A percentile compares a stretch with the other conserved stretches of the same genome.
Conservation (phyloP, 2,113 vertebrate genomes). For the Suricata suricatta region DNA sequence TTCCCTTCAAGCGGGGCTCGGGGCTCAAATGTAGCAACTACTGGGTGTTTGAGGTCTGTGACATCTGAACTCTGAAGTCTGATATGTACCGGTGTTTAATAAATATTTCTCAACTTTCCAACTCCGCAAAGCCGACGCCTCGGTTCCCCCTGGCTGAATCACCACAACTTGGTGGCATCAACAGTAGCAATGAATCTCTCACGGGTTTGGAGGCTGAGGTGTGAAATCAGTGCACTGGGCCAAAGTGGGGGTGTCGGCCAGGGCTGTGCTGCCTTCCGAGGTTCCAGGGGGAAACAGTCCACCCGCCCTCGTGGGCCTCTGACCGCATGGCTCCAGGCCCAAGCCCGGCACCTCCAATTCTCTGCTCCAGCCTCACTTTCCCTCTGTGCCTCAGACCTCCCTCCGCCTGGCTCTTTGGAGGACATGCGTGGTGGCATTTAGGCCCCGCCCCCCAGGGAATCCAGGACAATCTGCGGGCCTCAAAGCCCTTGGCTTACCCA, state of each 20-base stretch:
- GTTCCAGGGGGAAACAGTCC: neutral
- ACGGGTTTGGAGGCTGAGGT: neutral
- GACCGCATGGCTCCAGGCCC: accelerated
- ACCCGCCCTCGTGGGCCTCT: neutral
- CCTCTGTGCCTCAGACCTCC: too few relatives aligned
- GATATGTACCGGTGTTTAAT: neutral
- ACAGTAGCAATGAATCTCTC: neutral
- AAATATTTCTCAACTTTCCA: neutral
- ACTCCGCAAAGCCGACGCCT: neutral
- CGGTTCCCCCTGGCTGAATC: accelerated
- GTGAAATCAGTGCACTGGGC: neutral
- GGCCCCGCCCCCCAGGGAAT: neutral
- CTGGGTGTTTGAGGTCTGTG: accelerated
- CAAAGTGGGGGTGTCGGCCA: neutral
- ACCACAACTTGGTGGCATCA: too few relatives aligned
- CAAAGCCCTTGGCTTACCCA: neutral
- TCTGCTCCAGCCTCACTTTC: neutral
- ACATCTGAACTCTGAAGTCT: neutral
- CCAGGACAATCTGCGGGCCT: neutral
- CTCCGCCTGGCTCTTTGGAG: neutral
- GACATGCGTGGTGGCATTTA: accelerated
- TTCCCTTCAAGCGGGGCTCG: neutral
- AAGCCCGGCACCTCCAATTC: neutral
- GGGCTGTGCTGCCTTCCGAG: accelerated
- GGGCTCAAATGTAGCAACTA: accelerated